phyloP scores from a whole-genome alignment of 2,113 vertebrate genomes.

The Datnioides undecimradiatus region DNA sequence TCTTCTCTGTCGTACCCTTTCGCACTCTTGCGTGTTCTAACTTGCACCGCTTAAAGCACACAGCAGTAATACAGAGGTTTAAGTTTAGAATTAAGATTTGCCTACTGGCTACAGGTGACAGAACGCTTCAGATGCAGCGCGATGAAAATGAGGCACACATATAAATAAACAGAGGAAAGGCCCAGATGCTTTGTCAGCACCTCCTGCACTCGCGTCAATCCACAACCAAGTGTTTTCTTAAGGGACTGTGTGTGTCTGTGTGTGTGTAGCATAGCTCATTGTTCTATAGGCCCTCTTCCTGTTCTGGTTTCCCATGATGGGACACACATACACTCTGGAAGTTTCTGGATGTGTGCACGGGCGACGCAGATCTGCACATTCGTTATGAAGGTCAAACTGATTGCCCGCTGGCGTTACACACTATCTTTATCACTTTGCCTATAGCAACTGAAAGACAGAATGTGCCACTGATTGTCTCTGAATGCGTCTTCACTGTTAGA shows the following conservation, averaged over 20 bases:
- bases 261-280: constrained; percentile 43
- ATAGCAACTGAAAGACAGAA: background rate
- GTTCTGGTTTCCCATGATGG: constrained; percentile 40
- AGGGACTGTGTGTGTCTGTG: background rate
- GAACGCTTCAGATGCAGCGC: background rate
- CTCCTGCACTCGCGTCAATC: constrained; percentile 33
- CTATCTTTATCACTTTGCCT: background rate
- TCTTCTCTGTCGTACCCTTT: background rate
- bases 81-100: background rate
- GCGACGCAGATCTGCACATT: background rate
- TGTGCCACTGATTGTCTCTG: background rate
- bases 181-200: constrained; percentile 49
- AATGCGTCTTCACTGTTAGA: background rate
- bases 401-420: background rate
- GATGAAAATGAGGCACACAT: constrained; percentile 2
- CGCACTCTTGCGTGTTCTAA: background rate
- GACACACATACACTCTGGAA: background rate
- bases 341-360: background rate
- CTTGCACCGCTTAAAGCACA: background rate
- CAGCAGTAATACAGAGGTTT: background rate
- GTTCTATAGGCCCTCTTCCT: constrained; percentile 46
- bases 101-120: background rate
- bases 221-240: constrained; percentile 39
- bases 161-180: constrained; percentile 53
- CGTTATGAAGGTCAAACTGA: constrained; percentile 1